Conservation (phyloP, 2,113 vertebrate species). For the Halcyon senegalensis region DNA sequence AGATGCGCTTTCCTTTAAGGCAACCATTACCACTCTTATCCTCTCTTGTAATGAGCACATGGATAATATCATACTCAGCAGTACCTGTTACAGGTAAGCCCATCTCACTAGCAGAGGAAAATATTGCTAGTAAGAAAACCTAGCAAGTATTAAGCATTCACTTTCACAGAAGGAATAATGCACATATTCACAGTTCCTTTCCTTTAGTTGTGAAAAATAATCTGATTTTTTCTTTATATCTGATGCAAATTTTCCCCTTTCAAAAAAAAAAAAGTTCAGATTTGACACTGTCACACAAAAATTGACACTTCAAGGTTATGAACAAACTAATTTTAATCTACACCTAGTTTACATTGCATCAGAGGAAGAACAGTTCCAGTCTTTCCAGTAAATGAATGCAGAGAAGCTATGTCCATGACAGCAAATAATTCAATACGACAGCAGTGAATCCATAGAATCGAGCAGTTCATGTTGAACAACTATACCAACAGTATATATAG, state of each 20-base stretch:
- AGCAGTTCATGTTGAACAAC: not conserved
- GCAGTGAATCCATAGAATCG: not conserved
- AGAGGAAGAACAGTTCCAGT: conserved; percentile 30
- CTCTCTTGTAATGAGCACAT: not conserved
- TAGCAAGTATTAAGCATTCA: not conserved
- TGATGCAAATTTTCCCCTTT: not conserved
- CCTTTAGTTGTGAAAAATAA: not conserved
- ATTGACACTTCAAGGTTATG: conserved; percentile 7
- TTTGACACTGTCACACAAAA: conserved; percentile 9
- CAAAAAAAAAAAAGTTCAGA: not conserved
- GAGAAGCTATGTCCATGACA: not conserved
- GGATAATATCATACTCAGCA: not conserved
- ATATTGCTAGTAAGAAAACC: not conserved
- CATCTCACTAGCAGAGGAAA: not conserved
- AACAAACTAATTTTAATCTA: conserved; percentile 62
- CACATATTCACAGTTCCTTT: not conserved
- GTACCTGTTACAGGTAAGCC: not conserved
- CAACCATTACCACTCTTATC: accelerated
- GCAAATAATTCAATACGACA: not conserved
- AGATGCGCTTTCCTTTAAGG: not conserved
- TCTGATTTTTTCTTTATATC: not conserved
- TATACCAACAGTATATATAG: not conserved
- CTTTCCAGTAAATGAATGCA: not conserved
- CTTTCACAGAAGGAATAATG: not conserved
- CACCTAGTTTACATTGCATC: conserved; percentile 49